phyloP scores from a whole-genome alignment of 2,888 invertebrate genomes.

The Aplocera efformata region DNA sequence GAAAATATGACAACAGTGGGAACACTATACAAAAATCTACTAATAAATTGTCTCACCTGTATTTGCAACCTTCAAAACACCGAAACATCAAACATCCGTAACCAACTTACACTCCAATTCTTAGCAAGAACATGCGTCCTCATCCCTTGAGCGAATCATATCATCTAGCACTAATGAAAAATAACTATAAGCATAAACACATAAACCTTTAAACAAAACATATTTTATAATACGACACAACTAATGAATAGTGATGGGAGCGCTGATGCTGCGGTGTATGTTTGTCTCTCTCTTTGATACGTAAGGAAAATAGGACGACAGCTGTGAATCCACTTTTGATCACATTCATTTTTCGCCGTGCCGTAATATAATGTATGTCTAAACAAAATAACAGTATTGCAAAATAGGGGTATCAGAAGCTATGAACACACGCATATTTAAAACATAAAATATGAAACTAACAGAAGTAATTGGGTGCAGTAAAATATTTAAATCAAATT shows the following conservation, averaged over 20 bases:
- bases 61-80: slow-evolving; percentile 2
- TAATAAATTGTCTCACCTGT: slow-evolving; percentile 21
- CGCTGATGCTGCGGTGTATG: too few species aligned
- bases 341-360: too few species aligned
- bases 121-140: slow-evolving; percentile 12
- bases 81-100: slow-evolving; percentile 11
- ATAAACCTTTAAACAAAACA: slow-evolving; percentile 13
- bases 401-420: slow-evolving; percentile 41
- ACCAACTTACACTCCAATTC: slow-evolving; percentile 13
- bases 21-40: too few species aligned
- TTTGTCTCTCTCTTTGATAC: too few species aligned
- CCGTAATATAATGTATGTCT: slow-evolving; percentile 7
- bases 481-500: too few species aligned
- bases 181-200: slow-evolving; percentile 5
- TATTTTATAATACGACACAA: too few species aligned
- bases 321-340: too few species aligned
- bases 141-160: slow-evolving; percentile 1
- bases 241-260: too few species aligned
- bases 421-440: slow-evolving; percentile 67
- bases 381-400: slow-evolving; percentile 4
- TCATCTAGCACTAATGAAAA: slow-evolving; percentile 3
- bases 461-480: not conserved
- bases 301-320: too few species aligned
- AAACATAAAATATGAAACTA: slow-evolving; percentile 12
- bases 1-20: too few species aligned